Conservation (phyloP, 2,113 vertebrate species). For the Syngnathoides biaculeatus region DNA sequence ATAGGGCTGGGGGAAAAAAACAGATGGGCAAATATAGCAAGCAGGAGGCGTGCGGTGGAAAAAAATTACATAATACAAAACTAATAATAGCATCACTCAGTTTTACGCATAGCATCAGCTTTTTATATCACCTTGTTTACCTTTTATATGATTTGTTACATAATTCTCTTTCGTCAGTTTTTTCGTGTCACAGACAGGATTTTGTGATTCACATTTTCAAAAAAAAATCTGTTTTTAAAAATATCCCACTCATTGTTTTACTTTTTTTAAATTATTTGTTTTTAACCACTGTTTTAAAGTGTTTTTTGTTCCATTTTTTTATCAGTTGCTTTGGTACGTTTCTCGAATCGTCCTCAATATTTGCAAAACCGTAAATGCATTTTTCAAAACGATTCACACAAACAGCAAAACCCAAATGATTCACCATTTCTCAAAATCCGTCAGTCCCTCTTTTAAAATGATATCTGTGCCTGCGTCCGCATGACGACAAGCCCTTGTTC, state of each 20-base stretch:
- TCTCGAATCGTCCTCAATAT: too few species aligned
- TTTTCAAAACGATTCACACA: too few species aligned
- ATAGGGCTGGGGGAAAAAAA: too few species aligned
- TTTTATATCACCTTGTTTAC: not conserved
- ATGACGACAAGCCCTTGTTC: too few species aligned
- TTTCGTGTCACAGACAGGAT: not conserved
- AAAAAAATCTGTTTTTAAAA: not conserved
- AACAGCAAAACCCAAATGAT: too few species aligned
- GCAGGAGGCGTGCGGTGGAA: conserved; percentile 1
- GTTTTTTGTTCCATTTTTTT: too few species aligned
- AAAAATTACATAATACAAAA: conserved; percentile 20
- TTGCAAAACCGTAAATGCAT: too few species aligned
- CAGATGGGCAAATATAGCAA: conserved; percentile 25
- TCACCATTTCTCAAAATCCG: too few species aligned
- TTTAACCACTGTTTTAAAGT: too few species aligned
- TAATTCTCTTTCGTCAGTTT: not conserved
- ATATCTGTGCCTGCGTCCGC: too few species aligned
- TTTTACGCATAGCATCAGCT: not conserved
- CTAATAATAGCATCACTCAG: conserved; percentile 2
- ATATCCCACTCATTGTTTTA: not conserved
- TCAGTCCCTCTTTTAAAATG: too few species aligned
- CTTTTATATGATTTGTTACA: not conserved
- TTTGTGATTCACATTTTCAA: not conserved
- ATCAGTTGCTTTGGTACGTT: too few species aligned
- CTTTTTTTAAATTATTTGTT: not conserved